These are phyloP conservation scores for Fabriciana adippe DNA, from an alignment of 2,888 invertebrate genomes.

Conservation along the genomic window DNA sequence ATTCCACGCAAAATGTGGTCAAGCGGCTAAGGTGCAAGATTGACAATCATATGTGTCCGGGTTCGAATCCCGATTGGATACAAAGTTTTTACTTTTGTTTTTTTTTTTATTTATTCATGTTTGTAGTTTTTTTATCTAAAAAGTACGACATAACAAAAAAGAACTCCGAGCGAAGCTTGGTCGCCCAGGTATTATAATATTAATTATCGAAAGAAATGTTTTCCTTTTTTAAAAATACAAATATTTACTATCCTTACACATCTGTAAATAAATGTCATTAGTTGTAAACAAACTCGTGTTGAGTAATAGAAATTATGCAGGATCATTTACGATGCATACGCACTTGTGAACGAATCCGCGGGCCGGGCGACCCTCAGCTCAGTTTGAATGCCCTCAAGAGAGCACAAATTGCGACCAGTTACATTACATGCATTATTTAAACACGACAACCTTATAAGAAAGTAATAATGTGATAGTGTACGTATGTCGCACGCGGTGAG, in stretches of 20 bases:
- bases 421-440: slow-evolving; percentile 81
- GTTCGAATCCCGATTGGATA: too few species aligned
- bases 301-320: slow-evolving; percentile 27
- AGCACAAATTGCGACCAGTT: slow-evolving; percentile 76
- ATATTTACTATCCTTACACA: not conserved
- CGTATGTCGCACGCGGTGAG: slow-evolving; percentile 71
- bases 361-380: slow-evolving; percentile 29
- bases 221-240: too few species aligned
- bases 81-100: too few species aligned
- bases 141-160: too few species aligned
- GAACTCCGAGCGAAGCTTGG: too few species aligned
- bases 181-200: too few species aligned
- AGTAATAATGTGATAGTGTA: slow-evolving; percentile 78
- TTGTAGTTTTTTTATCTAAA: too few species aligned
- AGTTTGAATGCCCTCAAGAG: slow-evolving; percentile 45
- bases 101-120: too few species aligned
- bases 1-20: too few species aligned
- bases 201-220: too few species aligned
- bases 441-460: slow-evolving; percentile 78
- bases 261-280: not conserved
- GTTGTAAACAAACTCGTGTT: slow-evolving; percentile 20
- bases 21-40: too few species aligned
- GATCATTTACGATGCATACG: slow-evolving; percentile 34
- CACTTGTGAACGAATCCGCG: slow-evolving; percentile 30
- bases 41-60: too few species aligned